Conservation (phyloP, 2,797 vertebrate species). For the Pampus argenteus region DNA sequence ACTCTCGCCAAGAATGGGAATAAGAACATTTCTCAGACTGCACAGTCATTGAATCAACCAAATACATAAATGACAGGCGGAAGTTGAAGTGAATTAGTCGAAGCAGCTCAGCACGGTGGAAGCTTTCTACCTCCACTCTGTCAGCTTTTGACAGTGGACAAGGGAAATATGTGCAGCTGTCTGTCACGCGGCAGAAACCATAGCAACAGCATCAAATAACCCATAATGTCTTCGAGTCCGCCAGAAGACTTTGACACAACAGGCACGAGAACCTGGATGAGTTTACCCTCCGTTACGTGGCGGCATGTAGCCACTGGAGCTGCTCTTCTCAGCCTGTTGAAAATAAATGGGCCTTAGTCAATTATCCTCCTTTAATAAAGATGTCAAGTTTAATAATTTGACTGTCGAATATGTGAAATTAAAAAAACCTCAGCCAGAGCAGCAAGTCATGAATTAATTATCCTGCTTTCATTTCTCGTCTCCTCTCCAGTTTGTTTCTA, state of each 20-base stretch:
- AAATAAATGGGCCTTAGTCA: not conserved
- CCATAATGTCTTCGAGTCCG: not conserved
- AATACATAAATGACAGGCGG: no score
- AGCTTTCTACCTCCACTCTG: no score
- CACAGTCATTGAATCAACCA: no score
- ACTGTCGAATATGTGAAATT: constrained; percentile 7
- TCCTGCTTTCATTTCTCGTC: not conserved
- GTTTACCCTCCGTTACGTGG: not conserved
- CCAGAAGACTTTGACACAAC: not conserved
- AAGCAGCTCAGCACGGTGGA: no score
- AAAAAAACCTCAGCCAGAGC: not conserved
- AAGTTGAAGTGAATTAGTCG: no score
- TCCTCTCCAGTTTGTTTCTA: not conserved
- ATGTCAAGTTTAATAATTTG: constrained; percentile 5
- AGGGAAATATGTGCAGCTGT: not conserved
- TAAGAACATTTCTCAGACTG: no score
- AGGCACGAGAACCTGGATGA: not conserved
- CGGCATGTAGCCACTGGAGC: not conserved
- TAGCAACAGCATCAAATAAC: not conserved
- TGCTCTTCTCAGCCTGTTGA: constrained; percentile 5
- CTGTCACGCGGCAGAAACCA: not conserved
- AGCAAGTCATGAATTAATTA: constrained; percentile 13
- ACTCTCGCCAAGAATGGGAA: no score
- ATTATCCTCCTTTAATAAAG: constrained; percentile 7
- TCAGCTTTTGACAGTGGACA: no score